Evolutionary conservation across 2,888 invertebrate genomes (phyloP).

Genomic region (Gerris lacustris): DNA sequence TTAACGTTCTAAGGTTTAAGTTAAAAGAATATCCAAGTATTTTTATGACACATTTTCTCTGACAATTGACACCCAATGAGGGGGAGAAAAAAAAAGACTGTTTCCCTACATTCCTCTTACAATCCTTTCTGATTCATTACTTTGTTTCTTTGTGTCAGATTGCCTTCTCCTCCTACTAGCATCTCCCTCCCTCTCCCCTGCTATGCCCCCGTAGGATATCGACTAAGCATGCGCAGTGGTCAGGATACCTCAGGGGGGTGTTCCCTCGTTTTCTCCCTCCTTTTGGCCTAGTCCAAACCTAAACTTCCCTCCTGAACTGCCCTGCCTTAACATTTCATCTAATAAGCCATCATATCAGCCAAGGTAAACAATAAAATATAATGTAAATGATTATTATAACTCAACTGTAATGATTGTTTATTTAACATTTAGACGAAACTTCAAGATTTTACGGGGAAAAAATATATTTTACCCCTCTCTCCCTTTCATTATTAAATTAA

Average conservation of each 20-base stretch:
- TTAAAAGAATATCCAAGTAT: too few species aligned
- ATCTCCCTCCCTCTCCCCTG: not conserved
- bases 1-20: too few species aligned
- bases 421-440: too few species aligned
- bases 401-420: too few species aligned
- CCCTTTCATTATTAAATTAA: too few species aligned
- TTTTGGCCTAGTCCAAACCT: constrained; percentile 1
- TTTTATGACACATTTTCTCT: too few species aligned
- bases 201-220: not conserved
- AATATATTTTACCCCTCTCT: too few species aligned
- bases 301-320: not conserved
- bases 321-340: not conserved
- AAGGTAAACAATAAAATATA: not conserved
- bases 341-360: not conserved
- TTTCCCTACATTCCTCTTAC: not conserved
- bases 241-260: not conserved
- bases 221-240: not conserved
- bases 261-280: not conserved
- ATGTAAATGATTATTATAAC: not conserved
- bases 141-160: not conserved
- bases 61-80: too few species aligned
- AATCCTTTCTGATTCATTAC: not conserved
- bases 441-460: too few species aligned
- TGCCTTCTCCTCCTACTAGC: not conserved
- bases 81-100: too few species aligned